These are phyloP conservation scores for Ectobius pallidus DNA, from an alignment of 2,888 invertebrate species.

Conservation along the genomic window DNA sequence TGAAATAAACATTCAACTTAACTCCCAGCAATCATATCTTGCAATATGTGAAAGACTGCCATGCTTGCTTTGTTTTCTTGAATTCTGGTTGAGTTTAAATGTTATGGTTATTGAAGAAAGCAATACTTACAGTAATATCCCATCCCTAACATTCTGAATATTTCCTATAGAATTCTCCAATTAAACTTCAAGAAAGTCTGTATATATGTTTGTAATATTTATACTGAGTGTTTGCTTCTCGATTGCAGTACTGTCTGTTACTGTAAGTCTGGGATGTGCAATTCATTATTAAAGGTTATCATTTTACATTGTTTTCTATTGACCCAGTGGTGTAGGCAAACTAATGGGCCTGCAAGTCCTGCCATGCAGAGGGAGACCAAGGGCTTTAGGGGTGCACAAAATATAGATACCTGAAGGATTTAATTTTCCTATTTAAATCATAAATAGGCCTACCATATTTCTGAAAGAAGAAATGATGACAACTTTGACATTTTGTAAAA, in stretches of 20 bases:
- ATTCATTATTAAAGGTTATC: too few species aligned
- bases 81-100: not conserved
- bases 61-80: constrained; percentile 20
- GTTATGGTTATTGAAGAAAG: not conserved
- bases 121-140: not conserved
- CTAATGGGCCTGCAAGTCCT: too few species aligned
- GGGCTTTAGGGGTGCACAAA: too few species aligned
- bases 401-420: too few species aligned
- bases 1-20: not conserved
- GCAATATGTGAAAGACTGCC: constrained; percentile 1
- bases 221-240: constrained; percentile 1
- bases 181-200: not conserved
- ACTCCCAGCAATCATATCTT: not conserved
- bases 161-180: not conserved
- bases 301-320: too few species aligned
- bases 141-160: not conserved
- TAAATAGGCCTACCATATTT: too few species aligned
- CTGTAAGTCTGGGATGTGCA: too few species aligned
- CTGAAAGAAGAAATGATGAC: too few species aligned
- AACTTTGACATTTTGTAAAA: too few species aligned
- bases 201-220: constrained; percentile 9
- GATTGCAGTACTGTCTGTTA: constrained; percentile 14
- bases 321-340: too few species aligned
- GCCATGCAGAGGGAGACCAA: too few species aligned
- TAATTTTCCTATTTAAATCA: too few species aligned